Evolutionary conservation across 2,888 invertebrate species (phyloP).

Genomic region (Agrotis clavis): DNA sequence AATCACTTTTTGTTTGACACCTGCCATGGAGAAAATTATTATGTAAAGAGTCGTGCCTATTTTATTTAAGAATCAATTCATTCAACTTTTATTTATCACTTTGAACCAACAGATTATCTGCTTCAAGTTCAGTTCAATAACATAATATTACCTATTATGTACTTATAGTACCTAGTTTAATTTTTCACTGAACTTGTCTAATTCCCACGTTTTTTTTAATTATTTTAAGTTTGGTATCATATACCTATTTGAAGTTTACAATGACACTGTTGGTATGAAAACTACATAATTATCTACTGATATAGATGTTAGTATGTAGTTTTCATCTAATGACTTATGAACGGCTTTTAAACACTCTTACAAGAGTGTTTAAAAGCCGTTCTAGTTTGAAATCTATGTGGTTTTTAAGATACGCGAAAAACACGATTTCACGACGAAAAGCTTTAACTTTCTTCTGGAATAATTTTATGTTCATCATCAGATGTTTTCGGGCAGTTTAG

Average conservation of each 20-base stretch:
- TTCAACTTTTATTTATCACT: conserved; percentile 39
- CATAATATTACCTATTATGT: neutral
- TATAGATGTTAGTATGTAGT: too few species aligned
- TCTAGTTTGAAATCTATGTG: neutral
- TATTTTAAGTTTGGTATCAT: neutral
- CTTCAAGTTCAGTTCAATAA: conserved; percentile 5
- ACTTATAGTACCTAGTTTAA: neutral
- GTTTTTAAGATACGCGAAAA: conserved; percentile 25
- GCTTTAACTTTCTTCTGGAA: conserved; percentile 33
- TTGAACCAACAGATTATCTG: conserved; percentile 1
- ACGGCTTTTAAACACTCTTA: too few species aligned
- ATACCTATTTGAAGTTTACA: neutral
- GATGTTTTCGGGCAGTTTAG: conserved; percentile 10
- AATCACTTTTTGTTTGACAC: conserved; percentile 52
- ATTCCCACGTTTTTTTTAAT: too few species aligned
- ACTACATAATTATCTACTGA: neutral
- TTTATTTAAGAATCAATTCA: conserved; percentile 10
- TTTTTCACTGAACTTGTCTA: conserved; percentile 9
- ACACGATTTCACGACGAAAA: conserved; percentile 56
- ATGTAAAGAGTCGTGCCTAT: conserved; percentile 35
- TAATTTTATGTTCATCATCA: conserved; percentile 11
- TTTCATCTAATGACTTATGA: too few species aligned
- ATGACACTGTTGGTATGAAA: neutral
- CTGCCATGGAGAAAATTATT: conserved; percentile 44
- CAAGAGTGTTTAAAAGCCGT: neutral